These are phyloP conservation scores for Phymatocera aterrima DNA, from an alignment of 2,888 invertebrate genomes.

Conservation along the genomic window DNA sequence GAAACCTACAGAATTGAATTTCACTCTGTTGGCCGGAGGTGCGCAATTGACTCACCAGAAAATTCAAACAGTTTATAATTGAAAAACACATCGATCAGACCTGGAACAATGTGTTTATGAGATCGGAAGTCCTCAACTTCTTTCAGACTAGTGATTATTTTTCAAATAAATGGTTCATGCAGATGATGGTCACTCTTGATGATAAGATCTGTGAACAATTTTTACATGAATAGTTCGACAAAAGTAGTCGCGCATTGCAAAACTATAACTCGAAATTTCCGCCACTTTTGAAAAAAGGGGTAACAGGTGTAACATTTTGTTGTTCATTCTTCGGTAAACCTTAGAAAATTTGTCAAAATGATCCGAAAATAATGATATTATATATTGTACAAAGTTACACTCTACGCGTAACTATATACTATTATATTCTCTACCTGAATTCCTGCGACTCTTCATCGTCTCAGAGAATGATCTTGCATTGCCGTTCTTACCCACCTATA, in stretches of 20 bases:
- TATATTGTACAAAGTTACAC: neutral
- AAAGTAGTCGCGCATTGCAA: neutral
- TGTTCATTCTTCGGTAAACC: neutral
- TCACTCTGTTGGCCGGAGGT: too few relatives aligned
- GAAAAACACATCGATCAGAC: too few relatives aligned
- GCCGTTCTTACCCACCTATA: neutral
- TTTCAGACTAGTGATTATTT: too few relatives aligned
- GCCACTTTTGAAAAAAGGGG: neutral
- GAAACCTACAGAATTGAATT: too few relatives aligned
- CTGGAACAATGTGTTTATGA: too few relatives aligned
- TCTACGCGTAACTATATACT: neutral
- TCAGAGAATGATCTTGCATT: slow-evolving; percentile 1
- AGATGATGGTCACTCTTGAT: too few relatives aligned
- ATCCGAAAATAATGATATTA: neutral
- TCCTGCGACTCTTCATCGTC: neutral
- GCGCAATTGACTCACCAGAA: too few relatives aligned
- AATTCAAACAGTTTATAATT: too few relatives aligned
- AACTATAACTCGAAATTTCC: neutral
- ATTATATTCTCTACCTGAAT: neutral
- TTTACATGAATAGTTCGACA: too few relatives aligned
- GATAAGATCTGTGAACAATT: too few relatives aligned
- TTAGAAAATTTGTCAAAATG: neutral
- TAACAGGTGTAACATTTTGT: neutral
- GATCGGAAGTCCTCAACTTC: too few relatives aligned
- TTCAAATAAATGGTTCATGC: too few relatives aligned